Evolutionary conservation across 2,888 invertebrate genomes (phyloP), one percentile per base, ranked within the genome.

Genomic region (Trissolcus japonicus): DNA sequence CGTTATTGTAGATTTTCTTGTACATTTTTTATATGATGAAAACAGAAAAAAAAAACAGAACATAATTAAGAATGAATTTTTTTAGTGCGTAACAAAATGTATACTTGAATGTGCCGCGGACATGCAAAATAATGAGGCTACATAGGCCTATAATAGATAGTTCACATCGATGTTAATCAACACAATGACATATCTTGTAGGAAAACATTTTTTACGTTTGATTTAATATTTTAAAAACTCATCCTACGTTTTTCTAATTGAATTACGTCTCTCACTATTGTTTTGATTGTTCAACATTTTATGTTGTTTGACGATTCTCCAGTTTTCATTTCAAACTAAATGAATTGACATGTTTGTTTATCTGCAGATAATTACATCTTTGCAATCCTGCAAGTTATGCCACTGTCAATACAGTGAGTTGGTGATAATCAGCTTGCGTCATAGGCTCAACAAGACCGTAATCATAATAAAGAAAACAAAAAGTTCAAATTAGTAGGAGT

Each of bases 1-100:
- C 84, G 84, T 86, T 85, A 86, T 85, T 87, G 86, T 87, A 86
- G 85, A 87, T 87, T 88, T 88, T 86, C 87, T 87, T 88, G 87
- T 88, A 88, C 84, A 88, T 88, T 88, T 85, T 87, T 81, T 83
- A 83, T 83, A 84, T 83, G 68, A 76, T 11, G 35, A 9, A 11
- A 35, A 35, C 35, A 35, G 2, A 35, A 1, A 35, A 35, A 9
- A 7, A 35, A 35, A 3, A 7, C 11, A 35, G 67, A 67, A 53
- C 14, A 82, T 77, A 68, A 79, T 75, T 66, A 72, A 79, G 82
- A 81, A 82, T 11, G 81, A 81, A 74, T 79, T 80, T 82, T 82
- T 84, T 81, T 83, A 84, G 81, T 76, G 80, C 80, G 82, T 83
- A 83, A 82, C 81, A 78, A 80, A 74, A 77, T 75, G 72, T 77